A percentile compares a stretch with the other conserved stretches of the same genome.
phyloP scores from a whole-genome alignment of 2,113 vertebrate species.

The Vulpes lagopus region DNA sequence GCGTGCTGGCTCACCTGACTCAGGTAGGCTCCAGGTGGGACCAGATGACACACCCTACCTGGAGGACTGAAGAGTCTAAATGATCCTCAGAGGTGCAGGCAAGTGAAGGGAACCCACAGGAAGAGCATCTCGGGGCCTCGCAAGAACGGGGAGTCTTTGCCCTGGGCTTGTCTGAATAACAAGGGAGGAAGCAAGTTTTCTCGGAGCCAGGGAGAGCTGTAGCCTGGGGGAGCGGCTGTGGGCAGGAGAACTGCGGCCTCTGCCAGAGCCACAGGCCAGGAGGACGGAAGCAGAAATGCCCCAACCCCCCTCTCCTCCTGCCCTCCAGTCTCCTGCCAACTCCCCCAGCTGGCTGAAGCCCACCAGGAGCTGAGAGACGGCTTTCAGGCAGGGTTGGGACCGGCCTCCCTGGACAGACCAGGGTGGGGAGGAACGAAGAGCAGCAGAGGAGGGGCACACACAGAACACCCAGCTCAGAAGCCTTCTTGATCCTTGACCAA shows the following conservation, averaged over 20 bases:
- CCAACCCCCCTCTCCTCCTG: no score
- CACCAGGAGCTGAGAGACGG: no score
- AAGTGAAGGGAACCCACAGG: not conserved
- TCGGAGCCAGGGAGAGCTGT: not conserved
- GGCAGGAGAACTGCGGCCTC: not conserved
- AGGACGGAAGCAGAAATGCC: not conserved
- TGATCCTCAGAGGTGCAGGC: not conserved
- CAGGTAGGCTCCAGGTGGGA: not conserved
- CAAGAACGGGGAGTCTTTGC: not conserved
- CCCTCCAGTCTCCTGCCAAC: no score
- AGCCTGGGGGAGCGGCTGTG: not conserved
- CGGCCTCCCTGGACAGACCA: no score
- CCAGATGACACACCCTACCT: fast-evolving
- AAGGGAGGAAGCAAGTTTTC: not conserved
- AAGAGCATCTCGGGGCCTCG: not conserved
- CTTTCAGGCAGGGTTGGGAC: no score
- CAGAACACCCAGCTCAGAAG: no score
- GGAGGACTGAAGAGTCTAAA: not conserved
- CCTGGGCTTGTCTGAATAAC: not conserved
- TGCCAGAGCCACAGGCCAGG: not conserved
- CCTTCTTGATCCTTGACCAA: no score
- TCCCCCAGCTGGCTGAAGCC: no score
- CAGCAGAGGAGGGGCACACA: no score
- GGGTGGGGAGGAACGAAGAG: no score
- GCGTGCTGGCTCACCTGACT: not conserved